Conservation (phyloP, 1,140 invertebrate genomes). For the Drosophila mauritiana region DNA sequence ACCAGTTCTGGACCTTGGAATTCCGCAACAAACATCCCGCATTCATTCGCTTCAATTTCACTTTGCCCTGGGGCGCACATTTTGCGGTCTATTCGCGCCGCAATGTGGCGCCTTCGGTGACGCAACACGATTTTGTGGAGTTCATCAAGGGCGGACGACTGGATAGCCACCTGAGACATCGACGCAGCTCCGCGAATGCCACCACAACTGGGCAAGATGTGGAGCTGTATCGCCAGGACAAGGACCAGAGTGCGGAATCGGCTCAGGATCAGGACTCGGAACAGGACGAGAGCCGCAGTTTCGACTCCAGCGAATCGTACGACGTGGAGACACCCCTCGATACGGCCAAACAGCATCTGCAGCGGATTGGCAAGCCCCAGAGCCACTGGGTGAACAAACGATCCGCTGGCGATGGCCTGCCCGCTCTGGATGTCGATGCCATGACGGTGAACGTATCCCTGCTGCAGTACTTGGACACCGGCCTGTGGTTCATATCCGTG, state of each 20-base stretch:
- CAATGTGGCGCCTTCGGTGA: conserved; percentile 96
- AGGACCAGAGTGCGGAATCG: conserved; percentile 14
- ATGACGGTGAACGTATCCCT: conserved; percentile 93
- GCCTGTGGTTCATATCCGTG: conserved; percentile 97
- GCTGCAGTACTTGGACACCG: conserved; percentile 95
- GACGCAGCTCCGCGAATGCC: conserved; percentile 45
- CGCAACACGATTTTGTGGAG: conserved; percentile 97
- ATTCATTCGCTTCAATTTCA: conserved; percentile 95
- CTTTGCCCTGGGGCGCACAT: conserved; percentile 94
- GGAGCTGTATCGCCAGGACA: conserved; percentile 31
- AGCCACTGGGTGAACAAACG: conserved; percentile 56
- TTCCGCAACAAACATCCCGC: conserved; percentile 95
- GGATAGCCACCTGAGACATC: conserved; percentile 87
- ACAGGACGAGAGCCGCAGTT: conserved; percentile 26
- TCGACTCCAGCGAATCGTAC: conserved; percentile 55
- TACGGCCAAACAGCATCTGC: conserved; percentile 57
- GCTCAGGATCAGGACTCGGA: conserved; percentile 33
- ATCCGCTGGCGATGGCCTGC: conserved; percentile 70
- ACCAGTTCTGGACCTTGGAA: conserved; percentile 96
- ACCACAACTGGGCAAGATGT: conserved; percentile 15
- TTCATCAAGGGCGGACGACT: conserved; percentile 93
- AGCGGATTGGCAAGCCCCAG: conserved; percentile 25
- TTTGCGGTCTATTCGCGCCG: conserved; percentile 96
- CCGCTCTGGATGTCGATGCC: conserved; percentile 86
- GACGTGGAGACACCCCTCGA: conserved; percentile 69